Base-by-base conservation (phyloP, 2,888 invertebrate species). In the Leucania comma region DNA sequence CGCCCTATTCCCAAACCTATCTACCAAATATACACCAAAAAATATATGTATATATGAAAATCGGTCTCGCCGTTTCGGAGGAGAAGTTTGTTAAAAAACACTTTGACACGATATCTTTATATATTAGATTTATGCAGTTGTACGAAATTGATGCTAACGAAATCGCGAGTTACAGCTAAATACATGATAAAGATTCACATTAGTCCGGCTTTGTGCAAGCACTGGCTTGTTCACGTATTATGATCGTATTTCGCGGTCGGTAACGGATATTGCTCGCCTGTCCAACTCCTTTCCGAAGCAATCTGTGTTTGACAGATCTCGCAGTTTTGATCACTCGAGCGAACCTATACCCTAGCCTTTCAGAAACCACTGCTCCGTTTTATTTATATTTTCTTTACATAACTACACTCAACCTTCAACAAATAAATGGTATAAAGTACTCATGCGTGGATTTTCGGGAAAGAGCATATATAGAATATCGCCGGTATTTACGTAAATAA, bases 241-340 rank as follows among this genome's bases (percentile, higher is more conserved):
- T 82, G 84, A 87, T 86, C 83, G 81, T 77, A 85, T 87, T 88
- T 89, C 80, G 86, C 80, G 85, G 84, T 87, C 84, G 81, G 85
- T 86, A 87, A 83, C 88, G 88, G 89, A 90, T 91, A 91, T 89
- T 88, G 89, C 86, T 80, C 87, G 87, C 87, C 78, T 87, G 87
- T 89, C 89, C 86, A 84, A 89, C 87, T 92, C 86, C 90, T 90
- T 91, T 87, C 83, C 86, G 83, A 90, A 91, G 88, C 90, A 91
- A 92, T 92, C 92, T 93, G 93, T 85, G 88, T 91, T 91, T 92
- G 93, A 92, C 92, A 92, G 90, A 92, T 89, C 89, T 88, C 88
- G 81, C 85, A 90, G 91, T 91, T 93, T 90, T 91, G 92, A 92
- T 91, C 92, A 91, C 86, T 88, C 86, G 84, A 90, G 89, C 91